Evolutionary conservation across 1,140 invertebrate genomes (phyloP).

Genomic region (Maconellicoccus hirsutus): DNA sequence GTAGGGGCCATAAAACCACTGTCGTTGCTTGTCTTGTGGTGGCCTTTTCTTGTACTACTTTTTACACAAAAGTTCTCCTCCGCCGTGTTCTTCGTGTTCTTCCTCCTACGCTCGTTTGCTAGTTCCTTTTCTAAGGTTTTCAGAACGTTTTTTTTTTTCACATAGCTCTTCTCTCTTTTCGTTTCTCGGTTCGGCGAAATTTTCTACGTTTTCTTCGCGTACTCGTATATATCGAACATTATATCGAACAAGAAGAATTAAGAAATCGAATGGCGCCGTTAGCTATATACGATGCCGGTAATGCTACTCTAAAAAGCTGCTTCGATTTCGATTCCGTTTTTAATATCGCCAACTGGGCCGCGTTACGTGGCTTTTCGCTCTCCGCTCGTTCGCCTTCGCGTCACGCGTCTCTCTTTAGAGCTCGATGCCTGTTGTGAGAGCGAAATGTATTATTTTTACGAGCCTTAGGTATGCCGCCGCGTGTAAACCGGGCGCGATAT

Average conservation of each 20-base stretch:
- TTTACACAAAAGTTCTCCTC: conserved; percentile 11
- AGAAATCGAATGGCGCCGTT: conserved; percentile 7
- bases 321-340: conserved; percentile 8
- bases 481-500: not conserved
- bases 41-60: conserved; percentile 16
- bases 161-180: too few relatives aligned
- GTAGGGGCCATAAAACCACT: conserved; percentile 18
- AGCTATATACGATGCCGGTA: not conserved
- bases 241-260: not conserved
- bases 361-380: not conserved
- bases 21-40: conserved; percentile 19
- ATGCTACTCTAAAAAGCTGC: not conserved
- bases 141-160: too few relatives aligned
- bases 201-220: not conserved
- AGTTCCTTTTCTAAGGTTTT: too few relatives aligned
- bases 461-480: not conserved
- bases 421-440: not conserved
- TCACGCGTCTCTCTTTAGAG: too few relatives aligned
- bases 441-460: conserved; percentile 3
- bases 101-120: not conserved
- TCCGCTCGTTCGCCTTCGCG: too few relatives aligned
- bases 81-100: not conserved
- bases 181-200: too few relatives aligned
- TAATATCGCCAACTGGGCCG: conserved; percentile 1
- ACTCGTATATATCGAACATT: not conserved